These are phyloP conservation scores for Pandemis cinnamomeana DNA, from an alignment of 2,888 invertebrate species.

Conservation along the genomic window DNA sequence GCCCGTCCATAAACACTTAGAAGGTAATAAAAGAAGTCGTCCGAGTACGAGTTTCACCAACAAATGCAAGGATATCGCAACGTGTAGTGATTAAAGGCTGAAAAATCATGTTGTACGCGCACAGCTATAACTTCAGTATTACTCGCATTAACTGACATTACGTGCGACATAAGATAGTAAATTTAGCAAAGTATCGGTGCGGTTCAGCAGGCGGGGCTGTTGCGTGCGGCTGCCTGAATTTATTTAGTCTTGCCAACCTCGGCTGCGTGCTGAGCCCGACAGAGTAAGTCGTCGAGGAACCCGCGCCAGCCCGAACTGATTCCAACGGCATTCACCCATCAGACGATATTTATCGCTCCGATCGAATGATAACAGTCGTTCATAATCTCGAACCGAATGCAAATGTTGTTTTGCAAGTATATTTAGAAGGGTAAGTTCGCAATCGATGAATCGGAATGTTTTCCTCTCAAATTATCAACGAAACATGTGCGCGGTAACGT, in stretches of 20 bases:
- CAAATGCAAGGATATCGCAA: constrained; percentile 1
- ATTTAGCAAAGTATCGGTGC: constrained; percentile 50
- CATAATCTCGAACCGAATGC: constrained; percentile 41
- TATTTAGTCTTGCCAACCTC: constrained; percentile 59
- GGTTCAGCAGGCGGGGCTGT: constrained; percentile 45
- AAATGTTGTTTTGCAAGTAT: constrained; percentile 41
- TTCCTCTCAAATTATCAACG: constrained; percentile 27
- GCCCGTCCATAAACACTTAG: constrained; percentile 2
- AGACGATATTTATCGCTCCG: constrained; percentile 51
- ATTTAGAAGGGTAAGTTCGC: constrained; percentile 37
- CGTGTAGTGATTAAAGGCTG: constrained; percentile 9
- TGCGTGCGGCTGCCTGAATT: constrained; percentile 62
- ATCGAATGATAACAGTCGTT: constrained; percentile 50
- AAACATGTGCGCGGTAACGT: constrained; percentile 8
- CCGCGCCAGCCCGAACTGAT: constrained; percentile 24
- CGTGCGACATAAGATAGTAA: constrained; percentile 45
- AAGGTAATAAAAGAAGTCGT: background rate
- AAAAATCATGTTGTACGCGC: background rate
- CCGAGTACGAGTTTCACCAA: background rate
- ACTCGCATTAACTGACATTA: constrained; percentile 43
- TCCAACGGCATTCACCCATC: constrained; percentile 39
- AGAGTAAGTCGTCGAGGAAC: constrained; percentile 30
- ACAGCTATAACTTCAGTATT: constrained; percentile 13
- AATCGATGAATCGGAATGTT: constrained; percentile 29
- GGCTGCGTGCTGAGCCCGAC: constrained; percentile 31